Percentiles rank a stretch among this genome's conserved stretches.
phyloP scores from a whole-genome alignment of 2,113 vertebrate species.

The Gavialis gangeticus region DNA sequence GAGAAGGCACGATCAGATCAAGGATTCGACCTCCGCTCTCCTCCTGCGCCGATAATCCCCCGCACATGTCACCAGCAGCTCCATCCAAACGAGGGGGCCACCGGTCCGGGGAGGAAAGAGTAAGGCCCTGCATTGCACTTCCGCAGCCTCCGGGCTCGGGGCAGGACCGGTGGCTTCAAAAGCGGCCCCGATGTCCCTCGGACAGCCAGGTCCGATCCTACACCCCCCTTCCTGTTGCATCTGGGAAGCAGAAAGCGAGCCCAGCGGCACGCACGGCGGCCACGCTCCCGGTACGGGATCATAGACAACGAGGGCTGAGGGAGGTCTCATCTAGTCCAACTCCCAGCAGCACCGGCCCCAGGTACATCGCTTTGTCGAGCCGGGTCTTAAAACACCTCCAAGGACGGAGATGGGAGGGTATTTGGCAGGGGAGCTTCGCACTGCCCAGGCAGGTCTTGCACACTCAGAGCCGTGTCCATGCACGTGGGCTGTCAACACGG shows the following conservation, averaged over 20 bases:
- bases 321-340: too few relatives aligned
- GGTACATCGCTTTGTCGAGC: too few relatives aligned
- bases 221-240: background rate
- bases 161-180: background rate
- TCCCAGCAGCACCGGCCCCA: too few relatives aligned
- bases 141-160: too few relatives aligned
- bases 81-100: background rate
- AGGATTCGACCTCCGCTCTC: accelerated
- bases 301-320: too few relatives aligned
- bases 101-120: background rate
- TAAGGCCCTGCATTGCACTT: background rate
- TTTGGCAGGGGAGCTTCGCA: accelerated
- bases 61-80: background rate
- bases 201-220: background rate
- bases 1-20: background rate
- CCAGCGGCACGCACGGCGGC: accelerated
- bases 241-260: background rate
- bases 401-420: too few relatives aligned
- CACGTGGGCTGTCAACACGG: background rate
- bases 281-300: accelerated
- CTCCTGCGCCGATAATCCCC: background rate
- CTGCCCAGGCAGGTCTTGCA: background rate
- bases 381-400: too few relatives aligned
- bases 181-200: background rate
- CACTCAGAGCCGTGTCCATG: background rate